Evolutionary conservation across 1,140 invertebrate genomes (phyloP), one percentile per base, ranked within the genome.

Genomic region (Penaeus indicus): DNA sequence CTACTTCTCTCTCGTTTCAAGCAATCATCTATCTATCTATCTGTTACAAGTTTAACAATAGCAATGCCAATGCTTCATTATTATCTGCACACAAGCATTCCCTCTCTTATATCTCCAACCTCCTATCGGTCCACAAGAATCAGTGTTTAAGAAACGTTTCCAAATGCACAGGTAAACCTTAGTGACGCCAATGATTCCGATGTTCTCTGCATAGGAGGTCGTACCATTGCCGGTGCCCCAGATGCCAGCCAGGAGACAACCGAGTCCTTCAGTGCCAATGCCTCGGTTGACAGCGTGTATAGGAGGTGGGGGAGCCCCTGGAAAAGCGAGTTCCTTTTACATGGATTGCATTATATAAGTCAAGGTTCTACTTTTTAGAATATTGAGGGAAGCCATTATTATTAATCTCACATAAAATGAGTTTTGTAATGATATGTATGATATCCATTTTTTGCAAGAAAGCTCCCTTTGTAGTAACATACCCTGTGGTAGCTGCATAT

Each of bases 171-270:
- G 10, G 54, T 11, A 13, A 54, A 86, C 86, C 87, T 64, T 88
- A 2, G 94, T 95, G 10, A 94, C 93, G 77, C 97, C 97, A 86
- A 98, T 97, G 19, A 96, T 96, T 7, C 97, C 97, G 75, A 98
- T 96, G 92, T 98, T 98, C 93, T 97, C 96, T 25, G 96, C 96
- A 91, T 97, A 98, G 0, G 97, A 97, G 88, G 97, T 97, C 3
- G 97, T 97, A 1, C 96, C 97, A 91, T 97, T 97, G 13, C 96
- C 92, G 94, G 93, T 96, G 5, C 97, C 97, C 95, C 96, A 96
- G 1, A 97, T 93, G 0, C 97, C 97, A 0, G 97, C 96, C 13
- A 98, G 92, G 11, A 97, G 93, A 0, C 96, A 97, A 13, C 97
- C 97, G 19, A 98, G 90, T 0, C 97, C 97, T 93, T 98, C 97